Percentiles rank a stretch among this genome's conserved stretches.
Evolutionary conservation across 2,888 invertebrate genomes (phyloP).

Genomic region (Candidula unifasciata): DNA sequence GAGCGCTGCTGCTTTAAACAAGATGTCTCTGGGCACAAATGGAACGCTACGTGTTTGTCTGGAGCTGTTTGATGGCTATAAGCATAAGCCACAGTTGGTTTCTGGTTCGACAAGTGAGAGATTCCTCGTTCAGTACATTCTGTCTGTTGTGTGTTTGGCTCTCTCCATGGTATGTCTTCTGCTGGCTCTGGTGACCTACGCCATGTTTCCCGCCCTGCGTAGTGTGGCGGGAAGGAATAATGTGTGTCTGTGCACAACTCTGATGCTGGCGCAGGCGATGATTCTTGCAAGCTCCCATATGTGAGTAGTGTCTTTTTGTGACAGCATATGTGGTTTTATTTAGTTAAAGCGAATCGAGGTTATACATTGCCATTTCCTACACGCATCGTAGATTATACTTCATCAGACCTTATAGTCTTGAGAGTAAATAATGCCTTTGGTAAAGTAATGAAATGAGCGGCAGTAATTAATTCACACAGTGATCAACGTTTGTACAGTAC

Average conservation of each 20-base stretch:
- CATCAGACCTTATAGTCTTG: no score
- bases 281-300: not conserved
- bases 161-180: not conserved
- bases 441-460: no score
- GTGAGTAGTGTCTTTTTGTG: not conserved
- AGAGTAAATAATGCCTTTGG: no score
- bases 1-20: not conserved
- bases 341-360: not conserved
- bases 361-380: no score
- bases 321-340: not conserved
- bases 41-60: not conserved
- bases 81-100: not conserved
- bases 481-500: no score
- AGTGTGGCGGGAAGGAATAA: constrained; percentile 7
- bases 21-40: not conserved
- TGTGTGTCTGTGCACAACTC: not conserved
- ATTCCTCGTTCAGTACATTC: not conserved
- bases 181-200: constrained; percentile 5
- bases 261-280: not conserved
- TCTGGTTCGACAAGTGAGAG: not conserved
- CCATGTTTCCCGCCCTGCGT: not conserved
- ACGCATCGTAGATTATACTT: no score
- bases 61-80: not conserved
- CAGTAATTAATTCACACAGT: no score
- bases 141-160: not conserved